A percentile compares a stretch with the other conserved stretches of the same genome.
phyloP scores from a whole-genome alignment of 2,797 vertebrate genomes.

The Sebastes itinus region DNA sequence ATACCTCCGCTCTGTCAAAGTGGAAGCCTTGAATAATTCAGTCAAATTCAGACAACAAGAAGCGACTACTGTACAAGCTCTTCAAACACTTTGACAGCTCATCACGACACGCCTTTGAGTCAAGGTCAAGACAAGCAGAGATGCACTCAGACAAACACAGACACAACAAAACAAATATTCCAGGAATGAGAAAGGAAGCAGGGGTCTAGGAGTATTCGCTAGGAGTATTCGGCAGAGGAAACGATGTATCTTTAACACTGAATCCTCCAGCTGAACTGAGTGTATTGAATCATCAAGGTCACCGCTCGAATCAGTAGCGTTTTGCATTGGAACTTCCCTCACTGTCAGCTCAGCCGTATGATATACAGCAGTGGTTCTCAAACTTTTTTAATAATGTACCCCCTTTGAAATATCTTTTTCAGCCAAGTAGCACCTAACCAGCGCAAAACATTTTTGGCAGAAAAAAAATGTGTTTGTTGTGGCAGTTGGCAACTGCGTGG shows the following conservation, averaged over 20 bases:
- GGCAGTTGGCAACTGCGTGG: no score
- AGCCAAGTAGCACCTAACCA: background rate
- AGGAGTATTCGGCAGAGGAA: background rate
- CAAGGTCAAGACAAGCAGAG: conserved; percentile 44
- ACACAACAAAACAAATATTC: background rate
- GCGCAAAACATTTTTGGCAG: no score
- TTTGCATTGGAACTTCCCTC: background rate
- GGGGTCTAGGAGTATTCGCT: background rate
- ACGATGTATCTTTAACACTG: background rate
- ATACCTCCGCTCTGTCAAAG: conserved; percentile 70
- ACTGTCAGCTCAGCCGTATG: background rate
- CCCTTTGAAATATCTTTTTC: background rate
- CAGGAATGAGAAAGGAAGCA: background rate
- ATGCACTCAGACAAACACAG: conserved; percentile 16
- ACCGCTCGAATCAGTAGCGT: background rate
- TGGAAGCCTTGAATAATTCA: conserved; percentile 74
- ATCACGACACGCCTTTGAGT: conserved; percentile 27
- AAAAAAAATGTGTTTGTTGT: no score
- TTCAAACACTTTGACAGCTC: conserved; percentile 41
- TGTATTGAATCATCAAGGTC: background rate
- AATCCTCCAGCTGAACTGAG: background rate
- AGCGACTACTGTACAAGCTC: conserved; percentile 38
- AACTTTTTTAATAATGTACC: background rate
- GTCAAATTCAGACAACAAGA: conserved; percentile 62
- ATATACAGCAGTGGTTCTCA: background rate